Base-by-base conservation (phyloP, 2,888 invertebrate genomes). In the Drosophila lacicola region DNA sequence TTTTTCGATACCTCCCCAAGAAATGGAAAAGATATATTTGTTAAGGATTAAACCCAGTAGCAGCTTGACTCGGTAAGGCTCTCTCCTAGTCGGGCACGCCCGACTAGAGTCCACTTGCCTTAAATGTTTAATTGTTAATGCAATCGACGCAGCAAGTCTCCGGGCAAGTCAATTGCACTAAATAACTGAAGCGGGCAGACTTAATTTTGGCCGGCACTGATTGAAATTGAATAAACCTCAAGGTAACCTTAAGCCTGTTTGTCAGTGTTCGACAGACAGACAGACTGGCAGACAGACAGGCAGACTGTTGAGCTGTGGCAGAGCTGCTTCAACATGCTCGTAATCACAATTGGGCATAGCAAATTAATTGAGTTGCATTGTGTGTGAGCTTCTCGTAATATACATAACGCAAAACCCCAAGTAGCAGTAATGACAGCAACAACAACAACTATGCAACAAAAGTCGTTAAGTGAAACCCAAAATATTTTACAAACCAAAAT, bases 291-390 rank as follows among this genome's bases (percentile, higher is more conserved):
- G 34, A 51, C 14, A 34, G 72, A 58, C 61, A 34, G 72, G 56
- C 61, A 57, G 78, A 47, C 47, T 51, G 61, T 55, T 61, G 10
- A 47, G 37, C n/a, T 58, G 42, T 19, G 49, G 39, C 39, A 17
- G 17, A 4, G 41, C 17, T 41, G n/a, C 41, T 17, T 41, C 41
- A 41, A 25, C n/a, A 8, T 21, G 57, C 9, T 36, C 21, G 50
- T 58, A 46, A 56, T 53, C 64, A 83, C 65, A 80, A 63, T 83
- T 56, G 67, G 51, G 63, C 73, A 74, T 79, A 21, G 67, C 57
- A 80, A 88, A 88, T 88, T 83, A 82, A 85, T 88, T 88, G 66
- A 78, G 78, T 82, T 85, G 70, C 70, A 74, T 60, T 78, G 64
- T 73, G 51, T 46, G 17, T 2, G 46, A 41, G 58, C 61, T 65